These are phyloP conservation scores for Leptatherina wallacei DNA, from an alignment of 2,797 vertebrate species.

Conservation along the genomic window DNA sequence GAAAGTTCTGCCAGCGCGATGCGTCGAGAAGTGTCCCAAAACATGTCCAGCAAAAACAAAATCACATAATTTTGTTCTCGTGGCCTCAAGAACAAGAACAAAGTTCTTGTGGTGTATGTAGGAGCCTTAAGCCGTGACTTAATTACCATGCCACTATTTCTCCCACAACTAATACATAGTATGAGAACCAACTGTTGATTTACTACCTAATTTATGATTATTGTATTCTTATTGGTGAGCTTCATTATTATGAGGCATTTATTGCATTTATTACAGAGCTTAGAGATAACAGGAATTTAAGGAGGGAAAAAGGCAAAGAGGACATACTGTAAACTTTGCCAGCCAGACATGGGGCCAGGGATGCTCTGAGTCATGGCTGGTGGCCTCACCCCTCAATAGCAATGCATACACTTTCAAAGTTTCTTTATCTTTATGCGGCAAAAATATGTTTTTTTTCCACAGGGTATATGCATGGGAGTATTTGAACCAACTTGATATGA, in stretches of 20 bases:
- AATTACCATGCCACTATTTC: background rate
- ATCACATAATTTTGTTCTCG: no score
- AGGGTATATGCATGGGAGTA: background rate
- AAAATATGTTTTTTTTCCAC: background rate
- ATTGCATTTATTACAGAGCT: background rate
- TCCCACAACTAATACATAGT: background rate
- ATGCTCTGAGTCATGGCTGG: background rate
- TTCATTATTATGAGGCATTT: background rate
- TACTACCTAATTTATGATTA: background rate
- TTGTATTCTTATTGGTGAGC: background rate
- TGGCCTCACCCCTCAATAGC: background rate
- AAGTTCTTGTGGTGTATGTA: no score
- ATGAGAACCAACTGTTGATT: background rate
- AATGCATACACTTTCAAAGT: background rate
- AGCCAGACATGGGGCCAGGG: background rate
- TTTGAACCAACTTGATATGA: no score
- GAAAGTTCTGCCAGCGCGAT: no score
- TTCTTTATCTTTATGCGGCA: background rate
- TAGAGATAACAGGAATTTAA: background rate
- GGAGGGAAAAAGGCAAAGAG: background rate
- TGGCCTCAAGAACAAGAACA: no score
- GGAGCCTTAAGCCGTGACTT: background rate
- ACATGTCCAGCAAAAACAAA: no score
- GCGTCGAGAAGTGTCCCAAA: no score
- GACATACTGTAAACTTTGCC: background rate